A percentile compares a stretch with the other conserved stretches of the same genome.
Conservation (phyloP, 2,888 invertebrate species). For the Acanthoscelides obtectus region DNA sequence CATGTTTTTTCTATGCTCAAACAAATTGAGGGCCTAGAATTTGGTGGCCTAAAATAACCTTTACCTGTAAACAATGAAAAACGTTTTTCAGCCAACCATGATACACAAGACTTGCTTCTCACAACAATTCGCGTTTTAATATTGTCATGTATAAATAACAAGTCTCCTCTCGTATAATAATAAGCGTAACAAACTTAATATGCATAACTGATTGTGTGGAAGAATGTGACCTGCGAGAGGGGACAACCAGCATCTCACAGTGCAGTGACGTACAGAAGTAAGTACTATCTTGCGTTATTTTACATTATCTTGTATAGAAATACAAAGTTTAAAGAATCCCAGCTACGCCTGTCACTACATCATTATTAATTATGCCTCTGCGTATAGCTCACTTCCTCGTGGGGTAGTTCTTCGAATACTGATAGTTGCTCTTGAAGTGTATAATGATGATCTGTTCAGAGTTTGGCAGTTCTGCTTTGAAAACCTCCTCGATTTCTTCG, state of each 20-base stretch:
- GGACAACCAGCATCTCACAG: not conserved
- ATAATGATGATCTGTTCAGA: slow-evolving; percentile 63
- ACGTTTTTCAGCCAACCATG: no score
- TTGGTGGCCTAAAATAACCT: no score
- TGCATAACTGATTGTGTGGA: slow-evolving; percentile 47
- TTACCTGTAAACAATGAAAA: no score
- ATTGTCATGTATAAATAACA: slow-evolving; percentile 43
- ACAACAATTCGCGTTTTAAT: slow-evolving; percentile 24
- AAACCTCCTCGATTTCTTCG: slow-evolving; percentile 58
- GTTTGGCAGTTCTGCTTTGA: slow-evolving; percentile 48
- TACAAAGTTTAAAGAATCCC: slow-evolving; percentile 42
- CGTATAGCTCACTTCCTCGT: slow-evolving; percentile 59
- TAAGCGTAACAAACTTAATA: slow-evolving; percentile 48
- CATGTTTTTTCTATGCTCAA: no score
- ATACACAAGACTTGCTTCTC: not conserved
- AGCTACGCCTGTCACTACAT: slow-evolving; percentile 63
- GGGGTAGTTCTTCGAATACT: slow-evolving; percentile 56
- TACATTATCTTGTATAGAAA: not conserved
- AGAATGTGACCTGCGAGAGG: slow-evolving; percentile 31
- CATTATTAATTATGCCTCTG: slow-evolving; percentile 52
- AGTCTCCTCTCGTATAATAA: slow-evolving; percentile 45
- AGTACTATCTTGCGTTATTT: not conserved
- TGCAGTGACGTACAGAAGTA: not conserved
- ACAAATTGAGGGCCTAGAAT: no score
- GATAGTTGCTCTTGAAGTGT: slow-evolving; percentile 61